Percentiles rank a stretch among this genome's conserved stretches.
phyloP scores from a whole-genome alignment of 2,888 invertebrate species.

The Cantharis lateralis region DNA sequence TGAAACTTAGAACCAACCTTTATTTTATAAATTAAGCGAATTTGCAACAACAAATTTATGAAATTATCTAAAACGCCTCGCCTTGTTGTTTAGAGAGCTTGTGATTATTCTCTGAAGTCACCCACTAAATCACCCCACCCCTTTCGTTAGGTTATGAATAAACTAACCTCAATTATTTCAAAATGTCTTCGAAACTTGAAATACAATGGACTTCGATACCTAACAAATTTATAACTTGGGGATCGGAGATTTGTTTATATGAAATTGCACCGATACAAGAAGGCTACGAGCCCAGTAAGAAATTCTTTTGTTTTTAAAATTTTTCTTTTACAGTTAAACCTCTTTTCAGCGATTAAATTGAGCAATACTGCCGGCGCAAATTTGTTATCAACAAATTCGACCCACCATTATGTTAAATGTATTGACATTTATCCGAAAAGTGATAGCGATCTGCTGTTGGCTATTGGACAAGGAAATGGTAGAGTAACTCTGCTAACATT shows the following conservation, averaged over 20 bases:
- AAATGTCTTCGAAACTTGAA: slow-evolving; percentile 68
- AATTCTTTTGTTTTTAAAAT: background rate
- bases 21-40: background rate
- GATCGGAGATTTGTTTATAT: slow-evolving; percentile 86
- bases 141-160: background rate
- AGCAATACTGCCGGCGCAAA: slow-evolving; percentile 73
- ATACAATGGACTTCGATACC: slow-evolving; percentile 86
- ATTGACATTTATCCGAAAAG: slow-evolving; percentile 83
- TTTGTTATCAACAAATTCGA: slow-evolving; percentile 73
- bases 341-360: slow-evolving; percentile 64
- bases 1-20: background rate
- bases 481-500: slow-evolving; percentile 81
- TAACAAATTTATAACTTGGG: slow-evolving; percentile 89
- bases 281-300: slow-evolving; percentile 52
- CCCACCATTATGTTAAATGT: slow-evolving; percentile 81
- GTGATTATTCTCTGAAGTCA: background rate
- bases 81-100: background rate
- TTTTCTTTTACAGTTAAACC: background rate
- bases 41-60: background rate
- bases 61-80: background rate
- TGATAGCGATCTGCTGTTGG: slow-evolving; percentile 78
- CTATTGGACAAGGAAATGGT: slow-evolving; percentile 89
- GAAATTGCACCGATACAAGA: slow-evolving; percentile 71
- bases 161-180: background rate
- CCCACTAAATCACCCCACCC: background rate